phyloP scores from a whole-genome alignment of 2,888 invertebrate species.

The Schizotus pectinicornis region DNA sequence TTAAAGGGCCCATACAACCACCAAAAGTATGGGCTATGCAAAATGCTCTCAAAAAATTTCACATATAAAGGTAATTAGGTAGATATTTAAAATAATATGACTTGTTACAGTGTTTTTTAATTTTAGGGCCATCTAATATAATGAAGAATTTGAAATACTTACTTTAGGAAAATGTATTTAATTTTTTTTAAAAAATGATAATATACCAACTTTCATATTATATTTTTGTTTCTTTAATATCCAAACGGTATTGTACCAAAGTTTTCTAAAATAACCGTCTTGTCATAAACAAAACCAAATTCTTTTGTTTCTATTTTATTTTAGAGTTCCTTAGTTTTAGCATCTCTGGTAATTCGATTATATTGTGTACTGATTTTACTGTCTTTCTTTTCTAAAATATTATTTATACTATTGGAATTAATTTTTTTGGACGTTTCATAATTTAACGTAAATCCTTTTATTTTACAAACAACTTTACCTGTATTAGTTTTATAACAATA shows the following conservation, averaged over 20 bases:
- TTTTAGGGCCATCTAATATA: constrained; percentile 19
- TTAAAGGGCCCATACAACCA: constrained; percentile 18
- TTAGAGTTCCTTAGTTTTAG: constrained; percentile 11
- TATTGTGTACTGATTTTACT: constrained; percentile 2
- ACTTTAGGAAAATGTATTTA: constrained; percentile 14
- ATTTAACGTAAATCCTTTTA: constrained; percentile 25
- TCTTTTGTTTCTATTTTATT: constrained; percentile 8
- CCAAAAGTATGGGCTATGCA: constrained; percentile 19
- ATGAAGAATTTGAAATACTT: constrained; percentile 3
- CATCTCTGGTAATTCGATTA: constrained; percentile 7
- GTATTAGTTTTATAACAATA: constrained; percentile 19
- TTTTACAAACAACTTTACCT: constrained; percentile 19
- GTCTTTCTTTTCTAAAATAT: background rate
- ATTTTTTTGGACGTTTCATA: background rate
- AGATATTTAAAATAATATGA: constrained; percentile 21
- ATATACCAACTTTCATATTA: constrained; percentile 11
- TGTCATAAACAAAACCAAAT: constrained; percentile 2
- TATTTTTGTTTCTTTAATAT: constrained; percentile 5
- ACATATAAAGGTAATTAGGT: constrained; percentile 20
- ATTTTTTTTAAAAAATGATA: constrained; percentile 10
- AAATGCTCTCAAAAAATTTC: constrained; percentile 20
- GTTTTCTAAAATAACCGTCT: background rate
- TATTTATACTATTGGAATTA: too few relatives aligned
- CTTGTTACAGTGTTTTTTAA: constrained; percentile 21
- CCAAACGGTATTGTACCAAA: background rate